Conservation (phyloP, 30 jellyfish, hydroid and myxozoan genomes). For the Catostylus mosaicus region DNA sequence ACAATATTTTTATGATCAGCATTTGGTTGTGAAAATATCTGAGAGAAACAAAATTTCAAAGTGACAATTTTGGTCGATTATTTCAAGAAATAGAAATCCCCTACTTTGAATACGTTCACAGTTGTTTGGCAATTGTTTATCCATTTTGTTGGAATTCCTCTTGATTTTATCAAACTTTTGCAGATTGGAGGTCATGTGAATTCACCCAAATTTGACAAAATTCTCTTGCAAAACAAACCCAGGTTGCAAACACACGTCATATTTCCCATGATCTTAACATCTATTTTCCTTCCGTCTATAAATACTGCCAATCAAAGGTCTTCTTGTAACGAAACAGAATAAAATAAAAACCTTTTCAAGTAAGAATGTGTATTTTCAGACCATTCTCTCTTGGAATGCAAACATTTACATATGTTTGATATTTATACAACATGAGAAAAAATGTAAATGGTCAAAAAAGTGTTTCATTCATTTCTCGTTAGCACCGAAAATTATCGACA, state of each 20-base stretch:
- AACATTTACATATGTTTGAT: background rate
- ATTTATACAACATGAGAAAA: slow-evolving; percentile 2
- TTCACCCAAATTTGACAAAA: background rate
- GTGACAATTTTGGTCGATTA: too few species aligned
- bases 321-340: background rate
- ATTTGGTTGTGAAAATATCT: too few species aligned
- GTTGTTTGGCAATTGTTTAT: too few species aligned
- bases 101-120: too few species aligned
- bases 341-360: background rate
- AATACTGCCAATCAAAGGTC: background rate
- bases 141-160: too few species aligned
- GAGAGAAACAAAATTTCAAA: too few species aligned
- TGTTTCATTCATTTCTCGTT: background rate
- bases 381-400: background rate
- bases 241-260: background rate
- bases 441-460: background rate
- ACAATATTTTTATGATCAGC: too few species aligned
- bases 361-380: background rate
- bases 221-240: background rate
- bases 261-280: background rate
- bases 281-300: background rate
- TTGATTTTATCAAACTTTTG: background rate
- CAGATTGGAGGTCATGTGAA: slow-evolving; percentile 11
- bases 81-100: too few species aligned
- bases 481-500: too few species aligned